A percentile compares a stretch with the other conserved stretches of the same genome.
Conservation (phyloP, 92 coral and sea anemone species). For the Epizoanthus scotinus region DNA sequence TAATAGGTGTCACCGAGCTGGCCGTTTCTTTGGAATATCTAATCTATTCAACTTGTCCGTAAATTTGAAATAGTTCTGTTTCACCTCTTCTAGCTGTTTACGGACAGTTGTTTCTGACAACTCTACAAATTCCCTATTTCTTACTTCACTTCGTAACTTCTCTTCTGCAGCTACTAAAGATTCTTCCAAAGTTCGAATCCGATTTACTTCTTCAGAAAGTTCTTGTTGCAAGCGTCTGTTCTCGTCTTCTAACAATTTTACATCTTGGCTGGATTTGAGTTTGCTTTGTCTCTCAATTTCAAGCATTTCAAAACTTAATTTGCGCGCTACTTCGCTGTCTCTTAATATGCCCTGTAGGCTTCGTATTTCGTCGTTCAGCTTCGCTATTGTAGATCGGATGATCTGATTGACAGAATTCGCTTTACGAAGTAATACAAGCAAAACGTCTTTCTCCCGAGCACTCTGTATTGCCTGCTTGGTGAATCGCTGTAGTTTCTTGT, state of each 20-base stretch:
- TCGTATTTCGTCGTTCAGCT: conserved; percentile 45
- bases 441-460: conserved; percentile 15
- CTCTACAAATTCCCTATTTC: conserved; percentile 36
- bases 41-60: conserved; percentile 42
- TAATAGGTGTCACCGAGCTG: conserved; percentile 32
- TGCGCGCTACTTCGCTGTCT: conserved; percentile 35
- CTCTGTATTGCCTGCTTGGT: conserved; percentile 25
- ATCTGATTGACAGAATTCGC: conserved; percentile 1
- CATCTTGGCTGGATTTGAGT: conserved; percentile 11
- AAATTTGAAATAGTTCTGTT: conserved; percentile 46
- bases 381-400: conserved; percentile 18
- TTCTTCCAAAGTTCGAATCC: conserved; percentile 43
- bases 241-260: conserved; percentile 32
- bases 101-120: conserved; percentile 34
- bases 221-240: conserved; percentile 25
- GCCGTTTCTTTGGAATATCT: conserved; percentile 56
- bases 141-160: conserved; percentile 20
- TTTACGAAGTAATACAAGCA: conserved; percentile 21
- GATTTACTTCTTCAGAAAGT: conserved; percentile 22
- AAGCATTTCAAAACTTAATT: background rate
- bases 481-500: conserved; percentile 26
- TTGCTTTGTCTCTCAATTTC: conserved; percentile 38
- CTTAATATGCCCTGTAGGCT: conserved; percentile 31
- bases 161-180: conserved; percentile 43
- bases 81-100: conserved; percentile 50